A percentile compares a stretch with the other conserved stretches of the same genome.
These are phyloP conservation scores for Boloria selene DNA, from an alignment of 2,888 invertebrate genomes.

Conservation along the genomic window DNA sequence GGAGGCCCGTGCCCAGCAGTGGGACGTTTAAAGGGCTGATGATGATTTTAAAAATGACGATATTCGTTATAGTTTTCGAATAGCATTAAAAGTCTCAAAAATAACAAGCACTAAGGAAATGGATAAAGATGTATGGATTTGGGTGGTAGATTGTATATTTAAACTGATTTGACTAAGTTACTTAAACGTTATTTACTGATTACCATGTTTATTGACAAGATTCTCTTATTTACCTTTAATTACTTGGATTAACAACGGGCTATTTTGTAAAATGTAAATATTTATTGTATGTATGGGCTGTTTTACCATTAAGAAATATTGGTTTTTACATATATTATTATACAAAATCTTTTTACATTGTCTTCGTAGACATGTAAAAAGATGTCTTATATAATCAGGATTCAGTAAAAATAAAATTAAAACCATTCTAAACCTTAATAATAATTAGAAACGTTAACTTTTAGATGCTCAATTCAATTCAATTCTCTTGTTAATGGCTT, in stretches of 20 bases:
- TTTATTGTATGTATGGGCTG: conserved; percentile 23
- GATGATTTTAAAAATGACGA: too few relatives aligned
- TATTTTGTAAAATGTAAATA: conserved; percentile 31
- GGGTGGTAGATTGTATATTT: conserved; percentile 19
- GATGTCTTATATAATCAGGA: too few relatives aligned
- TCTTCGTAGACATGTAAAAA: too few relatives aligned
- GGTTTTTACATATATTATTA: background rate
- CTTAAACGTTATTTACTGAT: conserved; percentile 28
- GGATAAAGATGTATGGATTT: background rate
- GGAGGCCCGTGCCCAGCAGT: too few relatives aligned
- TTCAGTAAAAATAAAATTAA: too few relatives aligned
- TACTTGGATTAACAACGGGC: conserved; percentile 22
- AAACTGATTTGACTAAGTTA: conserved; percentile 15
- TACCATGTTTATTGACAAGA: conserved; percentile 16
- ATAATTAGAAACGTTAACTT: background rate
- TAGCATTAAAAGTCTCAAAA: too few relatives aligned
- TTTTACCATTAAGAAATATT: conserved; percentile 18
- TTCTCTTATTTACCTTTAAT: conserved; percentile 17
- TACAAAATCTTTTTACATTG: background rate
- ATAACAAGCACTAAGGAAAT: too few relatives aligned
- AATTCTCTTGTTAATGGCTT: too few relatives aligned
- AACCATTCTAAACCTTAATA: too few relatives aligned
- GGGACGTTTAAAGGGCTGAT: too few relatives aligned
- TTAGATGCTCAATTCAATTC: too few relatives aligned
- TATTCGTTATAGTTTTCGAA: too few relatives aligned